A percentile compares a stretch with the other conserved stretches of the same genome.
These are phyloP conservation scores for Scelioninae gen. 1 DNA, from an alignment of 2,888 invertebrate species.

Conservation along the genomic window DNA sequence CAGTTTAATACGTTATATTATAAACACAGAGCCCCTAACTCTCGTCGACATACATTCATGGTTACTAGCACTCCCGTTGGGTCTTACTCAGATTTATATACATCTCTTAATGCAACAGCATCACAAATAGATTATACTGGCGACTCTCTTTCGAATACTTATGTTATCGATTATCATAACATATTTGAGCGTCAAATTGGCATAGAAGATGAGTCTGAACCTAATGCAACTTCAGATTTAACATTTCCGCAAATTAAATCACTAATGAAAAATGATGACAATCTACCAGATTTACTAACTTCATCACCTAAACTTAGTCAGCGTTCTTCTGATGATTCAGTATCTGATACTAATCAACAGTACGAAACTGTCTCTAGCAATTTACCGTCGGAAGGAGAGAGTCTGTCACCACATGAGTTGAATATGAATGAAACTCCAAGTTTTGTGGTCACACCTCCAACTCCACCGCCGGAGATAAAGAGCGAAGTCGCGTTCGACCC, in stretches of 20 bases:
- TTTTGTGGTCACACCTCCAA: slow-evolving; percentile 78
- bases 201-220: slow-evolving; percentile 38
- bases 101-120: too few relatives aligned
- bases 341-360: slow-evolving; percentile 71
- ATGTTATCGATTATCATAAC: too few relatives aligned
- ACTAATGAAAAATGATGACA: slow-evolving; percentile 49
- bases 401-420: not conserved
- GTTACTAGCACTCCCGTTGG: too few relatives aligned
- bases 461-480: slow-evolving; percentile 76
- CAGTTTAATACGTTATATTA: too few relatives aligned
- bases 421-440: slow-evolving; percentile 36
- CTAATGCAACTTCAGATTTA: slow-evolving; percentile 67
- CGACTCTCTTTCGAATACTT: too few relatives aligned
- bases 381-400: slow-evolving; percentile 46
- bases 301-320: slow-evolving; percentile 78
- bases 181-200: too few relatives aligned
- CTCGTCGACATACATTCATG: too few relatives aligned
- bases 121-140: too few relatives aligned
- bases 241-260: not conserved
- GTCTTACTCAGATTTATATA: too few relatives aligned
- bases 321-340: slow-evolving; percentile 71
- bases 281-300: slow-evolving; percentile 78
- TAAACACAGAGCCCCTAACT: too few relatives aligned
- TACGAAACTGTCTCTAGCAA: slow-evolving; percentile 71
- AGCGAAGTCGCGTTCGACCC: slow-evolving; percentile 64